Evolutionary conservation across 2,888 invertebrate genomes (phyloP).

Genomic region (Mythimna vitellina): DNA sequence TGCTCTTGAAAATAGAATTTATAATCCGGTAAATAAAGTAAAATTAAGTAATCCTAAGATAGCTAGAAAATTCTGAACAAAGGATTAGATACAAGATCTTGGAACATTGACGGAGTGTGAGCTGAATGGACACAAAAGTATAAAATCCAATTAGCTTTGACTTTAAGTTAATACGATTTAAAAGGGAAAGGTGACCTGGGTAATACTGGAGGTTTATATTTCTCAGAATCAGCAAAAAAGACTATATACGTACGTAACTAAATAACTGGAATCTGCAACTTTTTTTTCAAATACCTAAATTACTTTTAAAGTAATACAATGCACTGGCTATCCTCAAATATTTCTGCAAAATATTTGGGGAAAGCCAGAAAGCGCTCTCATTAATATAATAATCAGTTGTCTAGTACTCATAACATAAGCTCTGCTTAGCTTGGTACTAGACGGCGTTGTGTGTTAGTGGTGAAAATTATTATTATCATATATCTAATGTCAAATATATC

Average conservation of each 20-base stretch:
- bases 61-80: background rate
- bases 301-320: too few species aligned
- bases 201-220: background rate
- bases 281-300: background rate
- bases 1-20: too few species aligned
- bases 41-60: background rate
- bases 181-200: too few species aligned
- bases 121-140: background rate
- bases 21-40: too few species aligned
- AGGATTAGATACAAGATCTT: background rate
- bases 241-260: background rate
- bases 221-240: background rate
- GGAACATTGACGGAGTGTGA: background rate
- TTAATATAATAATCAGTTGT: conserved; percentile 27
- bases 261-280: background rate
- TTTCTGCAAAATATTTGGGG: background rate
- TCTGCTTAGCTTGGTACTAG: too few species aligned
- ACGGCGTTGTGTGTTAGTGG: too few species aligned
- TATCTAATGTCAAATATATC: too few species aligned
- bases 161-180: background rate
- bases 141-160: background rate
- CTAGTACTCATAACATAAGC: too few species aligned
- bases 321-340: background rate
- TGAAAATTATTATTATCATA: too few species aligned
- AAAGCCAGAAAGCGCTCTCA: conserved; percentile 1